Evolutionary conservation across 2,888 invertebrate species (phyloP).

Genomic region (Hofmannophila pseudospretella): DNA sequence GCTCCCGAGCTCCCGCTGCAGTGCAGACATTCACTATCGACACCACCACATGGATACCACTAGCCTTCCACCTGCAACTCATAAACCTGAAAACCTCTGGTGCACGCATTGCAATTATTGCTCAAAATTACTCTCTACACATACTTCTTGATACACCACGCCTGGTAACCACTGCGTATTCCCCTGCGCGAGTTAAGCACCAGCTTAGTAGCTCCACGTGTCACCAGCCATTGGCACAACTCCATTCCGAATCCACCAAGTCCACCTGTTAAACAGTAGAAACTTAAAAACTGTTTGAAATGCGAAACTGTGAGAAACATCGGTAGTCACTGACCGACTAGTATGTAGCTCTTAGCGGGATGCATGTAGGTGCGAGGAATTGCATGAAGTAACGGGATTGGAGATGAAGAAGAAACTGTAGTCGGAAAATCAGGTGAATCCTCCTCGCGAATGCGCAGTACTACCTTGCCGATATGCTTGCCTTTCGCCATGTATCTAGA

Average conservation of each 20-base stretch:
- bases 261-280: slow-evolving; percentile 81
- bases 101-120: no score
- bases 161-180: slow-evolving; percentile 94
- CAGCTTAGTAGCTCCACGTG: slow-evolving; percentile 89
- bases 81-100: no score
- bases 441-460: slow-evolving; percentile 92
- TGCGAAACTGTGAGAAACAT: no score
- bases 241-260: slow-evolving; percentile 98
- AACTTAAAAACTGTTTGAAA: no score
- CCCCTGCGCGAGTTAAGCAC: slow-evolving; percentile 94
- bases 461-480: slow-evolving; percentile 97
- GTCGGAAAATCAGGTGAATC: slow-evolving; percentile 80
- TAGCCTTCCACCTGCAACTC: slow-evolving; percentile 80
- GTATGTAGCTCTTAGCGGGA: slow-evolving; percentile 84
- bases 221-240: slow-evolving; percentile 91
- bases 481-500: slow-evolving; percentile 94
- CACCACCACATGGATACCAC: slow-evolving; percentile 80
- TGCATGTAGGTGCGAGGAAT: slow-evolving; percentile 89
- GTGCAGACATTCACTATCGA: slow-evolving; percentile 52
- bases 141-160: slow-evolving; percentile 75
- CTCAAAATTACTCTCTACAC: no score
- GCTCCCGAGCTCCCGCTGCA: slow-evolving; percentile 77
- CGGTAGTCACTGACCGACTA: slow-evolving; percentile 57
- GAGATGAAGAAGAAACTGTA: no score
- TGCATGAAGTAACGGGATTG: no score